phyloP scores from a whole-genome alignment of 1,140 invertebrate species.

The Drosophila kikkawai region DNA sequence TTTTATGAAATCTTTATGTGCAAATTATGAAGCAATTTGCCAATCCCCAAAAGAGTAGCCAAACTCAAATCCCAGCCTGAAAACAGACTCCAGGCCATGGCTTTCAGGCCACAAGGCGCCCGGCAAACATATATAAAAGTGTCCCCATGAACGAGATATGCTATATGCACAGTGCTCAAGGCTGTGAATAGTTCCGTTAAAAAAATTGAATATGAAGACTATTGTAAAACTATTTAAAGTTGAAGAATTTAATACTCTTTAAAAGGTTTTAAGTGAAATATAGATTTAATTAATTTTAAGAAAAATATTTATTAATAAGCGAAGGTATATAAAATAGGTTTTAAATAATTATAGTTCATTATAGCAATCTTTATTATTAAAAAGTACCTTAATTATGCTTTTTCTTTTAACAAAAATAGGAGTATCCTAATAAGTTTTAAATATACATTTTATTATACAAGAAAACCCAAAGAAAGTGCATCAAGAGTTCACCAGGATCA shows the following conservation, averaged over 20 bases:
- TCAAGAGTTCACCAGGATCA: constrained; percentile 1
- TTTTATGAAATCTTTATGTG: constrained; percentile 34
- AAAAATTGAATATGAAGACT: neutral
- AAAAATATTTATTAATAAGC: too few relatives aligned
- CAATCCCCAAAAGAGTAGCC: constrained; percentile 1
- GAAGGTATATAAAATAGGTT: neutral
- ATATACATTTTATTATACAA: neutral
- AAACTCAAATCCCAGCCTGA: constrained; percentile 37
- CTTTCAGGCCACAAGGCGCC: constrained; percentile 36
- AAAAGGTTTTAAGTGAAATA: neutral
- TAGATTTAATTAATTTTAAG: too few relatives aligned
- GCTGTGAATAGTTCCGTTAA: constrained; percentile 12
- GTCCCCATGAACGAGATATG: constrained; percentile 42
- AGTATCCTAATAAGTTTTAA: neutral
- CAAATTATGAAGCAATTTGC: constrained; percentile 61
- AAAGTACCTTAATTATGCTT: neutral
- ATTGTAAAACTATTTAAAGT: neutral
- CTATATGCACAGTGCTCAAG: constrained; percentile 64
- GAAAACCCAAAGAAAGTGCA: constrained; percentile 10
- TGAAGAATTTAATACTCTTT: neutral
- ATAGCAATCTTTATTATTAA: neutral
- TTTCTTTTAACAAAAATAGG: accelerated
- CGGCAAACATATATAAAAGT: constrained; percentile 60
- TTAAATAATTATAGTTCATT: neutral
- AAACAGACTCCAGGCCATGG: constrained; percentile 11